Evolutionary conservation across 2,113 vertebrate genomes (phyloP).

Genomic region (Macaca nemestrina): DNA sequence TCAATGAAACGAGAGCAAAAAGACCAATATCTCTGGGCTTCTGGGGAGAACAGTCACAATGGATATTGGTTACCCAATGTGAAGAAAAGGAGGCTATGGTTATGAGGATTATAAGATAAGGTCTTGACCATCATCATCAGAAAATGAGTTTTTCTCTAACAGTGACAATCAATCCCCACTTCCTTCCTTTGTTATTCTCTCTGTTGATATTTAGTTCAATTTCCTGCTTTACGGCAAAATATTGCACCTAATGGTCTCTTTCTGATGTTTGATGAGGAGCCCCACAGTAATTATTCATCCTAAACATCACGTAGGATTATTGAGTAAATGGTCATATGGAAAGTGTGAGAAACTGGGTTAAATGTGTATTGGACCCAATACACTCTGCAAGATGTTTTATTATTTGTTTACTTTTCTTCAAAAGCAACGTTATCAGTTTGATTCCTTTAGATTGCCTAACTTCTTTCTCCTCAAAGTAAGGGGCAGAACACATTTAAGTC

Average conservation of each 20-base stretch:
- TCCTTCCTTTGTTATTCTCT: background rate
- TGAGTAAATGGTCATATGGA: background rate
- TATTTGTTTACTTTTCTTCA: background rate
- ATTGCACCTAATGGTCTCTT: background rate
- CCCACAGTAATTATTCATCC: background rate
- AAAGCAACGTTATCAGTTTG: background rate
- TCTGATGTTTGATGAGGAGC: background rate
- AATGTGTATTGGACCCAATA: background rate
- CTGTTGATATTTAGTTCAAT: background rate
- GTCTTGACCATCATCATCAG: background rate
- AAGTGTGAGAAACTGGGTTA: background rate
- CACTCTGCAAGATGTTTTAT: background rate
- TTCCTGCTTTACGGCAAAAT: background rate
- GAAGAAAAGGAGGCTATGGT: background rate
- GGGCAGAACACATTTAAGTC: background rate
- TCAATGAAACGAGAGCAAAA: background rate
- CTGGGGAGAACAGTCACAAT: background rate
- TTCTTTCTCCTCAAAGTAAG: background rate
- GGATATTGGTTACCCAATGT: fast-evolving
- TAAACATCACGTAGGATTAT: background rate
- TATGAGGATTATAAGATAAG: background rate
- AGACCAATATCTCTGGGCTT: fast-evolving
- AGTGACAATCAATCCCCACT: too few species aligned
- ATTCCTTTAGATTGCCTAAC: background rate
- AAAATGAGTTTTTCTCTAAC: background rate